Evolutionary conservation across 2,888 invertebrate species (phyloP).

Genomic region (Trachelus troglodyta): DNA sequence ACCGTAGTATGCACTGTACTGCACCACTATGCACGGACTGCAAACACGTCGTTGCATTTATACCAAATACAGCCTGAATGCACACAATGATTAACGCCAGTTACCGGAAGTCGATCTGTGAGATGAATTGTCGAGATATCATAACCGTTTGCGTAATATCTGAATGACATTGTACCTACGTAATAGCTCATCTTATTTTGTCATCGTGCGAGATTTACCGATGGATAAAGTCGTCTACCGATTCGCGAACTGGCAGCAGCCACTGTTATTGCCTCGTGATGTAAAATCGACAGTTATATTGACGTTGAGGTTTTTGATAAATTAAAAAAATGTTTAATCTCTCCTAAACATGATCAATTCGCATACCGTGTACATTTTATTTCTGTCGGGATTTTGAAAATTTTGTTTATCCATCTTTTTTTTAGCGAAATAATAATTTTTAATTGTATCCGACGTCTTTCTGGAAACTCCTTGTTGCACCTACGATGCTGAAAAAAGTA

Average conservation of each 20-base stretch:
- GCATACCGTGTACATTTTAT: too few relatives aligned
- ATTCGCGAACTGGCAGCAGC: neutral
- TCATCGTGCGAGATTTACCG: neutral
- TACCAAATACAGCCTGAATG: neutral
- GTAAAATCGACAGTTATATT: neutral
- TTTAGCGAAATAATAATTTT: neutral
- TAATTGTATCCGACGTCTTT: too few relatives aligned
- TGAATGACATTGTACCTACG: neutral
- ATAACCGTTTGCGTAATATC: neutral
- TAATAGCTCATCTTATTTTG: neutral
- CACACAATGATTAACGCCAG: neutral
- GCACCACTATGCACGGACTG: neutral
- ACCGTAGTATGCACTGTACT: neutral
- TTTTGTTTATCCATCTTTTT: neutral
- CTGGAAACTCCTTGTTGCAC: too few relatives aligned
- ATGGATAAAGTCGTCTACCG: neutral
- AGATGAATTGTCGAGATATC: neutral
- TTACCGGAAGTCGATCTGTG: neutral
- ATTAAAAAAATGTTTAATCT: too few relatives aligned
- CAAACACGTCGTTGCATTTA: neutral
- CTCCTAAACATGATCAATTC: too few relatives aligned
- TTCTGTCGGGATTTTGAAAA: neutral
- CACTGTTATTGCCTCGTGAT: neutral
- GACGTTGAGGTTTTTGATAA: neutral
- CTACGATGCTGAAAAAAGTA: too few relatives aligned